phyloP scores from a whole-genome alignment of 1,140 invertebrate genomes.

The Maconellicoccus hirsutus region DNA sequence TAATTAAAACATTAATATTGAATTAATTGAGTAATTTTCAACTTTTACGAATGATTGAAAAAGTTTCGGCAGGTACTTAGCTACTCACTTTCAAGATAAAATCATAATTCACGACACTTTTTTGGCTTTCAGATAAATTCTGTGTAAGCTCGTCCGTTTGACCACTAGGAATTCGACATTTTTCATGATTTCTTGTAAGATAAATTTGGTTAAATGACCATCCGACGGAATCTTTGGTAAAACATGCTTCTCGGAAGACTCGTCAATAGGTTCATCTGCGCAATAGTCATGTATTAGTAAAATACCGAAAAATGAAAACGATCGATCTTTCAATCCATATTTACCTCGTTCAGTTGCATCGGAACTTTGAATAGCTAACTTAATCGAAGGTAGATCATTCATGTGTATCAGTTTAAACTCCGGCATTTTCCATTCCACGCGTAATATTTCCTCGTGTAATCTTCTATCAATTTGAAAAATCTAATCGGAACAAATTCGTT shows the following conservation, averaged over 20 bases:
- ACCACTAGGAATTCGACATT: neutral
- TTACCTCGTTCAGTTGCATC: no score
- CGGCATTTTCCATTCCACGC: neutral
- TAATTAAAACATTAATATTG: neutral
- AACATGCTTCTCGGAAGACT: neutral
- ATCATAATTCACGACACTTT: neutral
- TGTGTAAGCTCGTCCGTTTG: neutral
- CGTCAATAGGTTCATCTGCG: neutral
- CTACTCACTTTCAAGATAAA: neutral
- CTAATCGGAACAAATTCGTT: neutral
- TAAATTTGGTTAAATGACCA: neutral
- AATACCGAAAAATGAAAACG: no score
- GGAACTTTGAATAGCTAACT: neutral
- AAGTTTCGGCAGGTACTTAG: no score
- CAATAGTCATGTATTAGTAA: neutral
- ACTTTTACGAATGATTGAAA: no score
- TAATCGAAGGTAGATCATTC: neutral
- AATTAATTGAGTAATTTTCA: no score
- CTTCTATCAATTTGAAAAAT: neutral
- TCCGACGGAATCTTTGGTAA: neutral
- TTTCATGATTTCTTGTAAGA: neutral
- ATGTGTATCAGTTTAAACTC: neutral
- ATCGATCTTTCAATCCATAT: neutral
- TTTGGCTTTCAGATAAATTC: neutral
- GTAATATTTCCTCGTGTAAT: neutral